Evolutionary conservation across 2,113 vertebrate genomes (phyloP), one percentile per base, ranked within the genome.

Genomic region (Psophia crepitans): DNA sequence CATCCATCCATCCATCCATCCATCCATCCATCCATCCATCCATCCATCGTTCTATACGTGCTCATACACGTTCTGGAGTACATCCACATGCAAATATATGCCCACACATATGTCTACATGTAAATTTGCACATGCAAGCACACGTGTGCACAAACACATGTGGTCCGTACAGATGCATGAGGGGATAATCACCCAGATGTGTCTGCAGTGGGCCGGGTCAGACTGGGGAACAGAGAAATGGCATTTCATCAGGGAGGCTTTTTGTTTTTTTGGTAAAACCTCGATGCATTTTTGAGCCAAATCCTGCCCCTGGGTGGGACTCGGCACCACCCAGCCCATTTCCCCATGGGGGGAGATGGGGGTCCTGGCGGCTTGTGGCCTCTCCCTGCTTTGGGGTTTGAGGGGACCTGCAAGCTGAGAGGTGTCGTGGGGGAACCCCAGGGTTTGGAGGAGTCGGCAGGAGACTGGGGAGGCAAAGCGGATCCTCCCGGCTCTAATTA

Each of bases 91-190:
- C 51, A 57, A 57, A 43, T 35, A 8, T 0, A 5, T 4, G 0
- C 46, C 56, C 17, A 5, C 11, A 4, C 8, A 21, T 2, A 37
- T 2, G 4, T 56, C 8, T 1, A 2, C 41, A 1, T 13, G 56
- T 20, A 17, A 43, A 71, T 33, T 6, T 6, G 23, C 37, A n/a
- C 44, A 11, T 2, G 63, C 41, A 49, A 77, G 56, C 56, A 58
- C 74, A 26, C 6, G 1, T 3, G 28, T 37, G 64, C 27, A 9
- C 18, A 12, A 44, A 39, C 33, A 14, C 44, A 2, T 2, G 1
- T 23, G 35, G 12, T 51, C 35, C 14, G 0, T 11, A 8, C 1
- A 20, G 57, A 14, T 14, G 11, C 20, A 1, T 2, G 20, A 37
- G 0, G 17, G n/a, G 64, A 18, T 30, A 3, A 30, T 20, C 17